Percentiles rank a stretch among this genome's conserved stretches.
phyloP scores from a whole-genome alignment of 2,888 invertebrate species.

The Lasioglossum marginatum region DNA sequence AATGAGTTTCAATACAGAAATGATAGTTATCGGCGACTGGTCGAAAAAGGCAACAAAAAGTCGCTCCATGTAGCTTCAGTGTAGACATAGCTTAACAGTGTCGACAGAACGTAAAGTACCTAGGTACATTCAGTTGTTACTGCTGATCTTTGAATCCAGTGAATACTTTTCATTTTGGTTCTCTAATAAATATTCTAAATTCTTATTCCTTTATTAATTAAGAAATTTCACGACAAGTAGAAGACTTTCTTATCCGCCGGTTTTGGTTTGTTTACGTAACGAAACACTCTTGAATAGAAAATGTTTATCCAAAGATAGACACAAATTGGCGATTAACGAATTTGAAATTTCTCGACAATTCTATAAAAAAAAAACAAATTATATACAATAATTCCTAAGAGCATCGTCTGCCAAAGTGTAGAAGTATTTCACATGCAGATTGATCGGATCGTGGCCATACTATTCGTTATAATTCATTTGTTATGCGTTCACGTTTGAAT shows the following conservation, averaged over 20 bases:
- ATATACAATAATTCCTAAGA: background rate
- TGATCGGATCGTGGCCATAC: background rate
- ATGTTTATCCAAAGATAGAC: background rate
- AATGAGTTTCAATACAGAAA: background rate
- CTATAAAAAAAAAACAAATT: background rate
- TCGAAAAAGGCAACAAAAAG: background rate
- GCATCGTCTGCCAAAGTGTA: background rate
- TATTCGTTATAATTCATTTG: background rate
- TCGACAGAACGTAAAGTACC: background rate
- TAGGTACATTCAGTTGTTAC: background rate
- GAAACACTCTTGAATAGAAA: background rate
- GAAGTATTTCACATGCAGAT: constrained; percentile 4
- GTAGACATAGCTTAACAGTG: background rate
- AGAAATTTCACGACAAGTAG: background rate
- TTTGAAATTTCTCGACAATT: background rate
- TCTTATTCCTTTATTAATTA: background rate
- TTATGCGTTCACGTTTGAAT: background rate
- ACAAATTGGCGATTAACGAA: background rate
- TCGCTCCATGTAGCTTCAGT: background rate
- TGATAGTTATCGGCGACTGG: background rate
- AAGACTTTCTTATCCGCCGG: background rate
- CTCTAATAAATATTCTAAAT: constrained; percentile 40
- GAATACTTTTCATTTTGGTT: constrained; percentile 29
- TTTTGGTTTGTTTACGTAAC: background rate
- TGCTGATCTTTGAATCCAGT: background rate